A percentile compares a stretch with the other conserved stretches of the same genome.
phyloP scores from a whole-genome alignment of 2,888 invertebrate genomes.

The Spilosoma lubricipeda region DNA sequence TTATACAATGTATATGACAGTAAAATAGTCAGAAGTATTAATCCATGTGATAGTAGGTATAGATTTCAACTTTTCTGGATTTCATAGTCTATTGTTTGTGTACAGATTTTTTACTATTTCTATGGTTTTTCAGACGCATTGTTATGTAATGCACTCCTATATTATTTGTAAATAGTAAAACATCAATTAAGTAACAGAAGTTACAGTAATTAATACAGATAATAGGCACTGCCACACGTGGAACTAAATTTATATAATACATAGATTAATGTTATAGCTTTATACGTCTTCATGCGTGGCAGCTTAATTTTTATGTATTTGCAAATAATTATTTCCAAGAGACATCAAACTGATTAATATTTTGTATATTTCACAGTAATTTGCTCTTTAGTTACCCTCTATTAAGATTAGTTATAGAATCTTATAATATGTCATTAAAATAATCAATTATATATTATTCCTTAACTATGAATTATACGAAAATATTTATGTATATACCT shows the following conservation, averaged over 20 bases:
- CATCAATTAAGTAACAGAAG: constrained; percentile 27
- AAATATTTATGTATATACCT: constrained; percentile 19
- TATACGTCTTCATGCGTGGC: constrained; percentile 7
- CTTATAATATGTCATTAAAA: background rate
- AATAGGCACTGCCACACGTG: constrained; percentile 68
- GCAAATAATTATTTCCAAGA: constrained; percentile 3
- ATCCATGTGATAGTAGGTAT: constrained; percentile 84
- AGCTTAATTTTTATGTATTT: background rate
- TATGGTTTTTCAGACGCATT: constrained; percentile 18
- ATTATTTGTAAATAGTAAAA: constrained; percentile 28
- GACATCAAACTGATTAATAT: constrained; percentile 7
- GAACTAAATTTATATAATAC: constrained; percentile 14
- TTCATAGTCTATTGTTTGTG: constrained; percentile 30
- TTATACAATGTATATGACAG: constrained; percentile 64
- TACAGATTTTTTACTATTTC: constrained; percentile 21
- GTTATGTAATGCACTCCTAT: constrained; percentile 18
- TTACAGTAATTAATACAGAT: constrained; percentile 35
- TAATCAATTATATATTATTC: constrained; percentile 19
- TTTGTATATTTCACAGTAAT: background rate
- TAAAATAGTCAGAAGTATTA: constrained; percentile 78
- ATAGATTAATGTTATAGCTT: constrained; percentile 8
- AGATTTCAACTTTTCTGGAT: constrained; percentile 52
- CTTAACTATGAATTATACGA: constrained; percentile 24
- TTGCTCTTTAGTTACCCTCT: background rate
- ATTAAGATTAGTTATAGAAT: constrained; percentile 6